Evolutionary conservation across 1,140 invertebrate species (phyloP).

Genomic region (Melipona quadrifasciata): DNA sequence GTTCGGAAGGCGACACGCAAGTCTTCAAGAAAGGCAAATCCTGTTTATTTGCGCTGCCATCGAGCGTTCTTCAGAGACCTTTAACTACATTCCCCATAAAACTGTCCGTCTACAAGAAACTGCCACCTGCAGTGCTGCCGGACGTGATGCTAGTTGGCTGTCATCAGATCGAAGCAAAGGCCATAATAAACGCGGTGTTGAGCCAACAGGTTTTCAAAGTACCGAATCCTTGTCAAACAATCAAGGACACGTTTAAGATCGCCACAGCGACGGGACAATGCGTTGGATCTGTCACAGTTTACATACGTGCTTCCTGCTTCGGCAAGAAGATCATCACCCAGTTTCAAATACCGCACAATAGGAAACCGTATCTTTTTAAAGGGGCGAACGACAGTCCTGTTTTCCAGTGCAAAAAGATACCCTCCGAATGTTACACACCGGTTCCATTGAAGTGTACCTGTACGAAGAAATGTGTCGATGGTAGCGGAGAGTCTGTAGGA

Average conservation of each 20-base stretch:
- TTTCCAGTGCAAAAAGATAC: conserved; percentile 73
- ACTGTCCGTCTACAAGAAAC: conserved; percentile 76
- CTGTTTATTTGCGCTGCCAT: conserved; percentile 78
- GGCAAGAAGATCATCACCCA: conserved; percentile 86
- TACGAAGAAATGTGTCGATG: conserved; percentile 12
- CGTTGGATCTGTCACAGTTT: conserved; percentile 82
- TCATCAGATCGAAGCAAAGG: conserved; percentile 69
- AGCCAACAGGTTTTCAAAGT: conserved; percentile 55
- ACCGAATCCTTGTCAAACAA: conserved; percentile 70
- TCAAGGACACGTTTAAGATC: conserved; percentile 84
- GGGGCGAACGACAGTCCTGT: conserved; percentile 66
- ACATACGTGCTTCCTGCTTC: conserved; percentile 84
- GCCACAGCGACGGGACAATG: conserved; percentile 76
- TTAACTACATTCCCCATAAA: conserved; percentile 74
- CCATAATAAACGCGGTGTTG: conserved; percentile 73
- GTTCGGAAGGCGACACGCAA: conserved; percentile 59
- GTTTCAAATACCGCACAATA: conserved; percentile 82
- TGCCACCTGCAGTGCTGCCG: conserved; percentile 75
- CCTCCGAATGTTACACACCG: conserved; percentile 33
- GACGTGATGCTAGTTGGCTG: conserved; percentile 75
- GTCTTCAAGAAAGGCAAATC: conserved; percentile 80
- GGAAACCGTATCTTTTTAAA: conserved; percentile 78
- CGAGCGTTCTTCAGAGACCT: conserved; percentile 63
- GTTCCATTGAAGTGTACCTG: conserved; percentile 49
- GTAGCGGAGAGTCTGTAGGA: conserved; percentile 37